Base-by-base conservation (phyloP, 1,140 invertebrate genomes). In the Potamilus streckersoni region DNA sequence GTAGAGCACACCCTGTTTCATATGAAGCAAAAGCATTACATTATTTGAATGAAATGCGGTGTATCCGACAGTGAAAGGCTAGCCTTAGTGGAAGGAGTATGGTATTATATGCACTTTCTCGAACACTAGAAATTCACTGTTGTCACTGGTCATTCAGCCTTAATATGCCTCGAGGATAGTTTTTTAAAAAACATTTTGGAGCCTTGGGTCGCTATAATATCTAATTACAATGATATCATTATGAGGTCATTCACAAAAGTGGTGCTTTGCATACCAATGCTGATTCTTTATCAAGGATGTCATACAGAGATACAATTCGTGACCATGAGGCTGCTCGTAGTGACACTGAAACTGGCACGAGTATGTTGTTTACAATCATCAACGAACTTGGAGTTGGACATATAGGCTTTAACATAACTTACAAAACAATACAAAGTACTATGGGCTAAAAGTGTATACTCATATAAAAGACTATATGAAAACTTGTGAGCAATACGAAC, bases 401-500 rank as follows among this genome's bases (percentile, higher is more conserved):
- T 60, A 27, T 0, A 49, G 79, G 78, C 27, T 23, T 60, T 17
- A 59, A 70, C 16, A 49, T 71, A 60, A 77, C 78, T 65, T 69
- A 64, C n/a, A 16, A 15, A 71, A 60, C 69, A 8, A 63, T 81
- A 14, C 27, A 31, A 79, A 80, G 61, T 80, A 80, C 60, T 80
- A 71, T 17, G 78, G 73, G 74, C 64, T 62, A n/a, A 31, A 27
- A 14, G 74, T 81, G 75, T 60, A 69, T 49, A 17, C 57, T 23
- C 63, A 81, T 55, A 67, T 80, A 19, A 63, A 14, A 23, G 62
- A 76, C 17, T 81, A 79, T 59, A 31, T 79, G n/a, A 59, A 20
- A 15, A 31, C 73, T 27, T 83, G 81, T 65, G 62, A 72, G 19
- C 38, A 31, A 5, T 83, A 80, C 74, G 78, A 83, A 57, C 57